Evolutionary conservation across 2,888 invertebrate genomes (phyloP).

Genomic region (Harpagoxenus sublaevis): DNA sequence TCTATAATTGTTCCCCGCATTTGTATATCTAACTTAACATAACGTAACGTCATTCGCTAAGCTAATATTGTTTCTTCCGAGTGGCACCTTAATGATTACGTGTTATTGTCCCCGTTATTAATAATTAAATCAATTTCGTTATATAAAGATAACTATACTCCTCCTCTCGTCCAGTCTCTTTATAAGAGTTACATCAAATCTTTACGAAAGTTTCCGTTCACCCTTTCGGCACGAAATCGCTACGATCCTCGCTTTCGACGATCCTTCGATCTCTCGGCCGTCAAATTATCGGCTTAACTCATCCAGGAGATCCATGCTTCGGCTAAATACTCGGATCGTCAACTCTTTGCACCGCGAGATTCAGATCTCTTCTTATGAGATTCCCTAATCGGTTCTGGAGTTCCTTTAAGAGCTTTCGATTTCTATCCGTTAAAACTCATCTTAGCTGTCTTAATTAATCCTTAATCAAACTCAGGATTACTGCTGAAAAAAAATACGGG

Average conservation of each 20-base stretch:
- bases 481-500: not conserved
- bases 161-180: not conserved
- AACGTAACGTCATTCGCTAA: slow-evolving; percentile 39
- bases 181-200: slow-evolving; percentile 12
- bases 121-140: slow-evolving; percentile 2
- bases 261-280: not conserved
- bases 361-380: not conserved
- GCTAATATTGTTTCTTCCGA: slow-evolving; percentile 1
- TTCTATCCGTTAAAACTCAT: too few species aligned
- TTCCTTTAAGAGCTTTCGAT: not conserved
- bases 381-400: not conserved
- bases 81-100: slow-evolving; percentile 24
- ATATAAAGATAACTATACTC: not conserved
- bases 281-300: not conserved
- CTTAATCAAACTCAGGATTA: not conserved
- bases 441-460: not conserved
- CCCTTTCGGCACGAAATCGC: not conserved
- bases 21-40: slow-evolving; percentile 31
- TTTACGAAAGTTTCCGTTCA: slow-evolving; percentile 14
- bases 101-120: slow-evolving; percentile 4
- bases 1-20: slow-evolving; percentile 18
- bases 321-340: not conserved
- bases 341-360: not conserved
- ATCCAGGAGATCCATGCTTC: not conserved
- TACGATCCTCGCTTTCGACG: not conserved